A percentile compares a stretch with the other conserved stretches of the same genome.
These are phyloP conservation scores for Adelges cooleyi DNA, from an alignment of 1,140 invertebrate species.

Conservation along the genomic window DNA sequence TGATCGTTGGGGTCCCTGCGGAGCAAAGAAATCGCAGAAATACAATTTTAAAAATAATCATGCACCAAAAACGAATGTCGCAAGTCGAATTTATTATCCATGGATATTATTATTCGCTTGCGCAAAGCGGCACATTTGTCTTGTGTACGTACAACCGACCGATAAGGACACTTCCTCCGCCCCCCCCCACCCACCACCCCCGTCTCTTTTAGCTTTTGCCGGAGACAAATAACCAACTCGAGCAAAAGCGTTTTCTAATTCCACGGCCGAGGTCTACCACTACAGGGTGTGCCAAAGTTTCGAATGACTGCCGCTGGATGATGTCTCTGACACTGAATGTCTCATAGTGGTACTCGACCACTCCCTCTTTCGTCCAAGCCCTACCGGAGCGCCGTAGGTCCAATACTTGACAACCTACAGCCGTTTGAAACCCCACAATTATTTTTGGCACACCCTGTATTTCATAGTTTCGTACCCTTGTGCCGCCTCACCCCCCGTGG, in stretches of 20 bases:
- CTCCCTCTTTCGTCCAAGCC: too few species aligned
- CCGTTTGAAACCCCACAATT: too few species aligned
- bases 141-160: conserved; percentile 11
- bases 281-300: not conserved
- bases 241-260: conserved; percentile 26
- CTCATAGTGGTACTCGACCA: too few species aligned
- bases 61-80: conserved; percentile 21
- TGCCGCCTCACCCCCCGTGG: not conserved
- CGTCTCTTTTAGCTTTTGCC: not conserved
- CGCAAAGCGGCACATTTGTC: conserved; percentile 12
- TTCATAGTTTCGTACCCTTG: too few species aligned
- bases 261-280: not conserved
- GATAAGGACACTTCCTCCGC: conserved; percentile 20
- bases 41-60: conserved; percentile 24
- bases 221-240: conserved; percentile 12
- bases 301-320: too few species aligned
- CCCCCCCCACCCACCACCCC: too few species aligned
- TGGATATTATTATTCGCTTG: conserved; percentile 19
- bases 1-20: conserved; percentile 78
- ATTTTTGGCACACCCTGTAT: too few species aligned
- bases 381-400: too few species aligned
- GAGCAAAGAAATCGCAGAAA: conserved; percentile 33
- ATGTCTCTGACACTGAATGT: too few species aligned
- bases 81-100: conserved; percentile 12
- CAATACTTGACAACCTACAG: too few species aligned